Evolutionary conservation across 1,140 invertebrate genomes (phyloP).

Genomic region (Araneus ventricosus): DNA sequence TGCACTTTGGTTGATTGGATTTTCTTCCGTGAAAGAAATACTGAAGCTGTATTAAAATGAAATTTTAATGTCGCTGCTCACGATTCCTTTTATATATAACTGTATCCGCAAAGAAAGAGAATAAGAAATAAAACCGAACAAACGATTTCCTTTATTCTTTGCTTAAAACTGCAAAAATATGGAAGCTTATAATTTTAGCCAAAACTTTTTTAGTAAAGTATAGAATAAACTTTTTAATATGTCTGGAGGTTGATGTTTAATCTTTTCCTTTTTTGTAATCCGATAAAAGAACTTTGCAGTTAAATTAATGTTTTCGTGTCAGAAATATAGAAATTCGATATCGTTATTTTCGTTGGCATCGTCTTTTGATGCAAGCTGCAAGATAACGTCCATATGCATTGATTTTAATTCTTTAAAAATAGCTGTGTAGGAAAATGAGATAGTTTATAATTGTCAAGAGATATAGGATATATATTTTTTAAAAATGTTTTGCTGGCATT

Average conservation of each 20-base stretch:
- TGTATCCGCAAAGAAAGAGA: background rate
- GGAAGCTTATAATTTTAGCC: background rate
- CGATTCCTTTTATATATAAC: background rate
- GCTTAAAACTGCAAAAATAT: background rate
- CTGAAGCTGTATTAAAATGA: background rate
- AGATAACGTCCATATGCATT: background rate
- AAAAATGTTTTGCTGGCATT: too few species aligned
- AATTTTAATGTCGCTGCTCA: background rate
- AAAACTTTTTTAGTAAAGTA: background rate
- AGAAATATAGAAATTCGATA: constrained; percentile 46
- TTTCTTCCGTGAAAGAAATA: background rate
- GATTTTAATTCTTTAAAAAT: background rate
- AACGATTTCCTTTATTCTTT: constrained; percentile 14
- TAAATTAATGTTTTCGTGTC: constrained; percentile 27
- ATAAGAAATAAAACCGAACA: background rate
- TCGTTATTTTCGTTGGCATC: background rate
- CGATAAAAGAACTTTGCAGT: constrained; percentile 6
- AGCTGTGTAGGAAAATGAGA: too few species aligned
- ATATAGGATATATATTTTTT: too few species aligned
- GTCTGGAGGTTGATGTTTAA: background rate
- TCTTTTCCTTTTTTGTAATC: background rate
- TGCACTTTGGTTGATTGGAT: background rate
- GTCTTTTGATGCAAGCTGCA: background rate
- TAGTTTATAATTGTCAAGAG: too few species aligned
- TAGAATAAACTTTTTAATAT: background rate